phyloP scores from a whole-genome alignment of 2,888 invertebrate genomes.

The Calameuta pallipes region DNA sequence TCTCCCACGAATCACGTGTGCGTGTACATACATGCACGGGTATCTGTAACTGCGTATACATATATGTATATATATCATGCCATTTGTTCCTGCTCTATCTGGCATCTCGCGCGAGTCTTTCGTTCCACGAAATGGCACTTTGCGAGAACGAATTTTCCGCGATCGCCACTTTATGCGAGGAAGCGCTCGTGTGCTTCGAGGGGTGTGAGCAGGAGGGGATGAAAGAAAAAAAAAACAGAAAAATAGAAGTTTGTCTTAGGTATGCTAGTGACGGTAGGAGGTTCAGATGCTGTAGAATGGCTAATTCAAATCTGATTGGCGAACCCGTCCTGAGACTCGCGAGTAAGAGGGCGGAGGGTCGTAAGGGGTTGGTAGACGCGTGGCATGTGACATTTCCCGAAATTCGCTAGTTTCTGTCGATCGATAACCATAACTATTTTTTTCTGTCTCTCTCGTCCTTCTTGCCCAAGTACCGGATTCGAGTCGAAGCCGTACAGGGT shows the following conservation, averaged over 20 bases:
- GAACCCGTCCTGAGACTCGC: background rate
- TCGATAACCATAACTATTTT: background rate
- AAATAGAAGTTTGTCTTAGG: background rate
- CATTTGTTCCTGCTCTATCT: conserved; percentile 47
- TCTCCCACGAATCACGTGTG: background rate
- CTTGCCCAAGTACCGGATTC: background rate
- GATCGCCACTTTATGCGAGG: conserved; percentile 32
- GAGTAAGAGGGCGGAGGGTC: conserved; percentile 22
- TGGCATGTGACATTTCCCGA: background rate
- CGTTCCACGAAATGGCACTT: conserved; percentile 44
- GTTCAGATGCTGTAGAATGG: background rate
- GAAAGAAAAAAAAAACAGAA: conserved; percentile 6
- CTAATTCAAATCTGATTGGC: background rate
- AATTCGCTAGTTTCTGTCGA: background rate
- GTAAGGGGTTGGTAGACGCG: background rate
- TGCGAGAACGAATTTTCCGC: conserved; percentile 42
- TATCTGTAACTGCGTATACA: background rate
- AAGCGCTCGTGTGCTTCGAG: conserved; percentile 24
- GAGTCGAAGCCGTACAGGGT: background rate
- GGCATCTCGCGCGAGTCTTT: conserved; percentile 38
- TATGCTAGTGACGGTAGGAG: background rate
- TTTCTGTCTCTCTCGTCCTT: background rate
- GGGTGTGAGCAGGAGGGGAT: conserved; percentile 15
- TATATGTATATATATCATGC: conserved; percentile 28
- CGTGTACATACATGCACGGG: background rate